phyloP scores from a whole-genome alignment of 2,888 invertebrate species.

The Troilus luridus region DNA sequence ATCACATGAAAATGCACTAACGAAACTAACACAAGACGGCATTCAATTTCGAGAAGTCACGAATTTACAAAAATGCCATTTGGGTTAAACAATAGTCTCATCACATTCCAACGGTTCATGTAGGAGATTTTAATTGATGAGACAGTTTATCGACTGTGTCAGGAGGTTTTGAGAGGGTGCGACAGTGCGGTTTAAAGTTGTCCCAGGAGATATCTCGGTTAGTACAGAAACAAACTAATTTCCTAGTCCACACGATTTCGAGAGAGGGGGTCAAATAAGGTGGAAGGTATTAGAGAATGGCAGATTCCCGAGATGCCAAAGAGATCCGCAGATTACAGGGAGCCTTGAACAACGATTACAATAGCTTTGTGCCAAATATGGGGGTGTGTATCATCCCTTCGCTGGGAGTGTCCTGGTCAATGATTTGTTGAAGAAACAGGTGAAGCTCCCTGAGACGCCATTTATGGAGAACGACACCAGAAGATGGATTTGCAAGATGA shows the following conservation, averaged over 20 bases:
- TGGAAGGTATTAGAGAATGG: not conserved
- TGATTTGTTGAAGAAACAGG: too few species aligned
- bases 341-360: not conserved
- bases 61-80: not conserved
- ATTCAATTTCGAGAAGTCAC: not conserved
- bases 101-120: not conserved
- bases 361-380: not conserved
- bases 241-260: not conserved
- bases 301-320: not conserved
- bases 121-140: not conserved
- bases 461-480: too few species aligned
- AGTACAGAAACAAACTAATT: not conserved
- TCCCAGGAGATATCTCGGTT: not conserved
- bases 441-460: too few species aligned
- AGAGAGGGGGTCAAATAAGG: not conserved
- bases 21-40: not conserved
- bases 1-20: not conserved
- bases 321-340: not conserved
- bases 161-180: not conserved
- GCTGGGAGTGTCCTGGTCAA: too few species aligned
- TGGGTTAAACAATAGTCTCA: not conserved
- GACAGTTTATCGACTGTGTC: not conserved
- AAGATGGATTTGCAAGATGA: too few species aligned
- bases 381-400: too few species aligned
- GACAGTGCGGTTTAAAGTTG: not conserved